phyloP scores from a whole-genome alignment of 1,140 invertebrate genomes.

The Drosophila rhopaloa region DNA sequence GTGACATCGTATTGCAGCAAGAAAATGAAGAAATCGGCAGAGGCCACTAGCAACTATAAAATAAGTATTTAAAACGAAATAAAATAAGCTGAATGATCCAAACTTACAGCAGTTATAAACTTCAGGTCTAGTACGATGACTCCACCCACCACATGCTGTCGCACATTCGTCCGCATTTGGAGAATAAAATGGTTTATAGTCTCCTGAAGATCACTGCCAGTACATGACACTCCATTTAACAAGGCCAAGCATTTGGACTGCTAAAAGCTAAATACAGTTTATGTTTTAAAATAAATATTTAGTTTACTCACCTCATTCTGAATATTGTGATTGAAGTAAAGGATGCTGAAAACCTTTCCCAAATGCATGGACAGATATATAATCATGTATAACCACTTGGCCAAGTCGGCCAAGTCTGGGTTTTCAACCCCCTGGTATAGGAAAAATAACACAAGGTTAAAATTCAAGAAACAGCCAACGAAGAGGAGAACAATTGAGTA shows the following conservation, averaged over 20 bases:
- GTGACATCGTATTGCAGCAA: constrained; percentile 78
- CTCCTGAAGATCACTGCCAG: constrained; percentile 38
- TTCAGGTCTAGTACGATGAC: constrained; percentile 54
- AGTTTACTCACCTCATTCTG: constrained; percentile 30
- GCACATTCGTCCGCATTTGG: constrained; percentile 42
- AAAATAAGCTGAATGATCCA: not conserved
- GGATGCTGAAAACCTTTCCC: constrained; percentile 60
- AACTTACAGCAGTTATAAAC: constrained; percentile 53
- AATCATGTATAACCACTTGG: constrained; percentile 47
- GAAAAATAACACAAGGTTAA: constrained; percentile 66
- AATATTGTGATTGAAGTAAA: constrained; percentile 57
- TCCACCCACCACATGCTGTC: constrained; percentile 50
- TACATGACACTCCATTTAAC: constrained; percentile 2
- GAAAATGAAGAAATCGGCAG: constrained; percentile 71
- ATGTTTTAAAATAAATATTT: too few relatives aligned
- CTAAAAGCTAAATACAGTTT: constrained; percentile 2
- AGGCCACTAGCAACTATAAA: constrained; percentile 62
- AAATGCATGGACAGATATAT: constrained; percentile 67
- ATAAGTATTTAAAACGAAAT: not conserved
- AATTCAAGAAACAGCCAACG: constrained; percentile 69
- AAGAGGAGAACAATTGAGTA: constrained; percentile 62
- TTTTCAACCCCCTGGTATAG: constrained; percentile 61
- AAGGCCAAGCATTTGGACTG: constrained; percentile 49
- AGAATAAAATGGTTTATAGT: constrained; percentile 50
- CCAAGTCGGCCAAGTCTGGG: not conserved